These are phyloP conservation scores for Nerophis ophidion DNA, from an alignment of 2,113 vertebrate genomes.

Conservation along the genomic window DNA sequence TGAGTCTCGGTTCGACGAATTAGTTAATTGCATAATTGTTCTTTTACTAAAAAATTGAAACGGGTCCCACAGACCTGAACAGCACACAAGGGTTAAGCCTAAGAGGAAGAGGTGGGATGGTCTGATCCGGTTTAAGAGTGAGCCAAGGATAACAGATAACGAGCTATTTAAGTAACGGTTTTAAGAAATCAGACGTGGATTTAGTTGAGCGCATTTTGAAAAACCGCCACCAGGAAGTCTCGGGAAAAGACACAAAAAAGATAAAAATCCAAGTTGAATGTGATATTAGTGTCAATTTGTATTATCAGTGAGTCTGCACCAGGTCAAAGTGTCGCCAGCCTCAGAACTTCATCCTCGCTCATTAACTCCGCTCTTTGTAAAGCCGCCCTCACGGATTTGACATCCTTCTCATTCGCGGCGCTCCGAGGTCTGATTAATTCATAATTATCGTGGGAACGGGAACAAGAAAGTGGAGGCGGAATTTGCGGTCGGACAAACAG, in stretches of 20 bases:
- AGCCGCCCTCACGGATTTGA: constrained; percentile 53
- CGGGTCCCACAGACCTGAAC: no score
- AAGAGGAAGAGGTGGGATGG: constrained; percentile 2
- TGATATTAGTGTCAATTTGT: constrained; percentile 8
- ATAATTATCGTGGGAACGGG: constrained; percentile 43
- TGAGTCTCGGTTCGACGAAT: no score
- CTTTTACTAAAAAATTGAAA: no score
- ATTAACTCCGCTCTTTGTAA: constrained; percentile 44
- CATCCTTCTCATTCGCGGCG: constrained; percentile 63
- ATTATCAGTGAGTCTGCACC: constrained; percentile 8
- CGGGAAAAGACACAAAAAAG: neutral
- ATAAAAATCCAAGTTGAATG: neutral
- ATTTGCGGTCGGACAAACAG: constrained; percentile 9
- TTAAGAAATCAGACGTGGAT: constrained; percentile 22
- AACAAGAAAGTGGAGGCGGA: constrained; percentile 3
- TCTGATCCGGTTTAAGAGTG: constrained; percentile 14
- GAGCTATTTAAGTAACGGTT: constrained; percentile 15
- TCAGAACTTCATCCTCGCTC: constrained; percentile 52
- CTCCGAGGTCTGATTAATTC: constrained; percentile 64
- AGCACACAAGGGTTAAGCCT: neutral
- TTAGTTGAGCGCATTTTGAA: constrained; percentile 12
- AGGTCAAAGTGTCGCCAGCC: constrained; percentile 41
- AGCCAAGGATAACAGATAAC: constrained; percentile 8
- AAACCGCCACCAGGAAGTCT: neutral
- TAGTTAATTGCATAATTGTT: no score